Percentiles rank a stretch among this genome's conserved stretches.
These are phyloP conservation scores for Lutraria rhynchaena DNA, from an alignment of 1,140 invertebrate species.

Conservation along the genomic window DNA sequence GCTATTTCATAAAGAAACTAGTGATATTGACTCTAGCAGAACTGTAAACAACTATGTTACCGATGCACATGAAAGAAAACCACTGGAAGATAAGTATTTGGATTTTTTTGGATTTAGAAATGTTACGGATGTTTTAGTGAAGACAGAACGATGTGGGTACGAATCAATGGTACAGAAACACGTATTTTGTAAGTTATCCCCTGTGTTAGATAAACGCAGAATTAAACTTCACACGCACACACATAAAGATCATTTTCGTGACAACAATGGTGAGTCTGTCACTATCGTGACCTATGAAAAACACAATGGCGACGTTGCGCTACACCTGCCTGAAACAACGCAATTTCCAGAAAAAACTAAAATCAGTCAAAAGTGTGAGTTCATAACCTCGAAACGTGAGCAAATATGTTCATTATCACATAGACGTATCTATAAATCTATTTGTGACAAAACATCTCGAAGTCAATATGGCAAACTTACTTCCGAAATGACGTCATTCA, in stretches of 20 bases:
- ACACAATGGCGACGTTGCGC: background rate
- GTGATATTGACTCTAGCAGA: too few relatives aligned
- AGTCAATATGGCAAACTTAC: too few relatives aligned
- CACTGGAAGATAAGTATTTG: background rate
- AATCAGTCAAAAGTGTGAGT: slow-evolving; percentile 2
- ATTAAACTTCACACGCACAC: too few relatives aligned
- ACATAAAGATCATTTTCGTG: background rate
- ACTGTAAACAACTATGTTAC: too few relatives aligned
- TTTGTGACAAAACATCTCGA: background rate
- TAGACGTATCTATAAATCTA: background rate
- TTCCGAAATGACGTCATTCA: too few relatives aligned
- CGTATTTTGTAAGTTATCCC: slow-evolving; percentile 5
- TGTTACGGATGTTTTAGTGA: background rate
- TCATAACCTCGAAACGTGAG: background rate
- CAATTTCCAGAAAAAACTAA: background rate
- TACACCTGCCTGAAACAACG: slow-evolving; percentile 5
- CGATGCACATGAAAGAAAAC: too few relatives aligned
- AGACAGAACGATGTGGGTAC: slow-evolving; percentile 18
- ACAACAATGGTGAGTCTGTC: background rate
- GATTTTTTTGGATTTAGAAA: background rate
- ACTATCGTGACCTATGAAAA: slow-evolving; percentile 10
- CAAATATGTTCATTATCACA: slow-evolving; percentile 6
- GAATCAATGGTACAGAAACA: background rate
- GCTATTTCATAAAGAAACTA: background rate
- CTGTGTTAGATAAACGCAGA: too few relatives aligned